Evolutionary conservation across 1,140 invertebrate species (phyloP), one percentile per base, ranked within the genome.

Genomic region (Metaphire vulgaris): DNA sequence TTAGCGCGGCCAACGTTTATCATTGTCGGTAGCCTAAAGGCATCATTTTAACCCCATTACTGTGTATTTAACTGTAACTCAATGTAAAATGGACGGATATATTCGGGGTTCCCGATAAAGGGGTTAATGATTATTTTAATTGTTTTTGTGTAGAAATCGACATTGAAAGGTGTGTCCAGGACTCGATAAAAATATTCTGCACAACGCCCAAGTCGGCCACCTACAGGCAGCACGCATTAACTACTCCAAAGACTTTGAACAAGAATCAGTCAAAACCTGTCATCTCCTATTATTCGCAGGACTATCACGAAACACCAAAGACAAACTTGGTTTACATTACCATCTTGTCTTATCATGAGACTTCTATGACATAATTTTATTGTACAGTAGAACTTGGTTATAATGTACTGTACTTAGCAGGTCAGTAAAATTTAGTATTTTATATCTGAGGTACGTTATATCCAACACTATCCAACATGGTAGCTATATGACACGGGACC

Each of bases 151-250:
- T 81, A 89, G 95, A 98, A 86, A 94, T 98, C 75, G 93, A 97
- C 81, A 98, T 98, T 81, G 94, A 97, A 82, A 89, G 90, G 77
- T 96, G 94, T 88, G 93, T 98, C 0, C 90, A 90, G 85, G 92
- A 95, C 85, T 95, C 96, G 0, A 92, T 92, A 80, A 89, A 90
- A 77, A 93, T 96, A 87, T 96, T 93, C 82, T 89, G 91, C 80
- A 90, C 85, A 72, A 97, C 95, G 0, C 96, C 95, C 0, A 90
- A 90, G 77, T 96, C 94, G 86, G 92, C 95, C 32, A 92, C 93
- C 12, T 92, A 91, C 83, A 88, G 96, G 73, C 90, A 92, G 83
- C 91, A 94, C 87, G 91, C 92, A 78, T 86, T 83, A 79, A 81
- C 83, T 26, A 56, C 73, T 69, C 41, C 33, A 14, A 78, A 79